These are phyloP conservation scores for Turritopsis dohrnii DNA, from an alignment of 30 jellyfish, hydroid and myxozoan species.

Conservation along the genomic window DNA sequence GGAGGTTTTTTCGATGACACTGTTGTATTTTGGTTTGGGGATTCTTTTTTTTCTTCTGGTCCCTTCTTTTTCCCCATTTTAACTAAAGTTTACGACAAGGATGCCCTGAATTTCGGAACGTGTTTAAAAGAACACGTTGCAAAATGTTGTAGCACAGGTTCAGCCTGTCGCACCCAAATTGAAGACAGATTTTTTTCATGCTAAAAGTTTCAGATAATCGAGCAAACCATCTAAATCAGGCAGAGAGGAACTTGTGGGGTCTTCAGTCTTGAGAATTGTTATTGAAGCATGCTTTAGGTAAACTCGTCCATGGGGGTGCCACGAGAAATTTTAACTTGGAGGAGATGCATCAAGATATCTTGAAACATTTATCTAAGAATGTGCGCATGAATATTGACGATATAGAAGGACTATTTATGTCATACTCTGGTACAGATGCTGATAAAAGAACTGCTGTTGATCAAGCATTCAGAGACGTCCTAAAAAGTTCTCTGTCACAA, in stretches of 20 bases:
- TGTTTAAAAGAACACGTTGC: not conserved
- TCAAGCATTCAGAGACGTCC: conserved; percentile 74
- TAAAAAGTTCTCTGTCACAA: not conserved
- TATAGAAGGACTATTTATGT: conserved; percentile 32
- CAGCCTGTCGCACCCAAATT: not conserved
- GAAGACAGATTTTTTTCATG: not conserved
- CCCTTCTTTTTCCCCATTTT: not conserved
- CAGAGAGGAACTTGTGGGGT: not conserved
- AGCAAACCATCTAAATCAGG: not conserved
- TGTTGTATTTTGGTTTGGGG: not conserved
- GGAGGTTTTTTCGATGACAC: not conserved
- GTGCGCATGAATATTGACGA: conserved; percentile 3
- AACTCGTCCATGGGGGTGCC: not conserved
- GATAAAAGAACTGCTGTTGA: conserved; percentile 73
- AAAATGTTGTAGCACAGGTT: not conserved
- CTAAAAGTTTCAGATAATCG: not conserved
- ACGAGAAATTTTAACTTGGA: not conserved
- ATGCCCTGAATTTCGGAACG: no score
- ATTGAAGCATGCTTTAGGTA: not conserved
- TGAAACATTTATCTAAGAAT: not conserved
- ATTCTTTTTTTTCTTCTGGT: not conserved
- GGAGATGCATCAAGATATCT: conserved; percentile 35
- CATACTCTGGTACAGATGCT: conserved; percentile 61
- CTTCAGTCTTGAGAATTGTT: not conserved
- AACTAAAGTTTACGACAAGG: not conserved